Conservation (phyloP, 2,888 invertebrate genomes). For the Silvanus unidentatus region DNA sequence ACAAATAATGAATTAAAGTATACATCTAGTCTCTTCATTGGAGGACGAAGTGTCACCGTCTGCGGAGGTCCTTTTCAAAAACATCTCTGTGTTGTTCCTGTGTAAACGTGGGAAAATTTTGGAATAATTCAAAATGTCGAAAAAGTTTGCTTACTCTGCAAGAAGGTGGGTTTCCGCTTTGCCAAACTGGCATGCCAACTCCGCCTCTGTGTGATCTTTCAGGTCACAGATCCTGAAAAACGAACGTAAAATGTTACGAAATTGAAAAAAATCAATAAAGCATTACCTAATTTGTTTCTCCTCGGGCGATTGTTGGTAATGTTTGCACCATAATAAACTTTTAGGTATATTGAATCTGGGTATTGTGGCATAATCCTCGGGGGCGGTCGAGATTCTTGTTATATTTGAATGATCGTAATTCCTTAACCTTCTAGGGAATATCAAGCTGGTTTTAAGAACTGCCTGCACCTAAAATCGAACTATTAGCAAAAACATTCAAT, state of each 20-base stretch:
- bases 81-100: too few species aligned
- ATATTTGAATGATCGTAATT: constrained; percentile 34
- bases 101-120: too few species aligned
- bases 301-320: constrained; percentile 24
- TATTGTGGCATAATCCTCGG: too few species aligned
- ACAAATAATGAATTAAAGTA: too few species aligned
- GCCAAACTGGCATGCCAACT: neutral
- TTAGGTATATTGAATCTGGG: constrained; percentile 35
- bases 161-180: constrained; percentile 1
- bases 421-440: constrained; percentile 29
- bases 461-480: constrained; percentile 29
- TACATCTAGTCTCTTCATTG: too few species aligned
- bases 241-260: neutral
- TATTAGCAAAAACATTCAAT: neutral
- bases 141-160: neutral
- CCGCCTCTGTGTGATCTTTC: neutral
- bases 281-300: constrained; percentile 29
- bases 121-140: neutral
- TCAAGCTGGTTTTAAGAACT: constrained; percentile 33
- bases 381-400: constrained; percentile 39
- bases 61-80: too few species aligned
- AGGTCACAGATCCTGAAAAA: constrained; percentile 1
- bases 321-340: constrained; percentile 26
- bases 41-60: too few species aligned
- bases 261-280: neutral